phyloP scores from a whole-genome alignment of 92 coral and sea anemone genomes.

The Meandrina meandrites region DNA sequence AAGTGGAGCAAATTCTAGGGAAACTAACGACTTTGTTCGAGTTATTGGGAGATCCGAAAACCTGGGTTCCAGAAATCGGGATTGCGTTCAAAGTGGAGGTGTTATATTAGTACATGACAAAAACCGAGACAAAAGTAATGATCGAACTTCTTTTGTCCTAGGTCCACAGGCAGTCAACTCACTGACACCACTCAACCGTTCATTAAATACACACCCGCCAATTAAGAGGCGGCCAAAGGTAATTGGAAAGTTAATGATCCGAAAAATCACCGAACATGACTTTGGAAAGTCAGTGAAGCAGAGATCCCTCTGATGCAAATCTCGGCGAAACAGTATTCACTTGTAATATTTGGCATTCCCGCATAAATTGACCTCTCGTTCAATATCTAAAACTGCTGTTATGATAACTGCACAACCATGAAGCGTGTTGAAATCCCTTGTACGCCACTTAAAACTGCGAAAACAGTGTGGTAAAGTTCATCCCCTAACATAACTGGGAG shows the following conservation, averaged over 20 bases:
- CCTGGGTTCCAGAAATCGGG: too few species aligned
- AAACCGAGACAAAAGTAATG: too few species aligned
- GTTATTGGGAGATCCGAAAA: too few species aligned
- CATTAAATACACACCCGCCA: background rate
- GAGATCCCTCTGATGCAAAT: constrained; percentile 4
- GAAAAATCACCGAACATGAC: background rate
- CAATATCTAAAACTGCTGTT: background rate
- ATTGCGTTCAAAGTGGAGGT: too few species aligned
- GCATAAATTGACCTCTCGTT: background rate
- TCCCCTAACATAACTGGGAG: background rate
- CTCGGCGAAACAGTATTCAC: background rate
- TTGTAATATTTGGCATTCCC: constrained; percentile 1
- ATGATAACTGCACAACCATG: background rate
- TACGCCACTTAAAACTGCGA: too few species aligned
- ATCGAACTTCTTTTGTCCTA: background rate
- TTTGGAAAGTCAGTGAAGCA: constrained; percentile 1
- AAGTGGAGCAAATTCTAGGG: too few species aligned
- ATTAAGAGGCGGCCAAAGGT: background rate
- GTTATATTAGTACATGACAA: too few species aligned
- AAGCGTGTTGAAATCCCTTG: background rate
- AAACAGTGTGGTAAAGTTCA: too few species aligned
- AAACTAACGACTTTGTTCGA: too few species aligned
- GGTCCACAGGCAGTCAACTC: background rate
- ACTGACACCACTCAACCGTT: background rate
- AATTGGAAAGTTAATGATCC: background rate